Base-by-base conservation (phyloP, 1,140 invertebrate genomes). In the Thalassaphorura encarpata region DNA sequence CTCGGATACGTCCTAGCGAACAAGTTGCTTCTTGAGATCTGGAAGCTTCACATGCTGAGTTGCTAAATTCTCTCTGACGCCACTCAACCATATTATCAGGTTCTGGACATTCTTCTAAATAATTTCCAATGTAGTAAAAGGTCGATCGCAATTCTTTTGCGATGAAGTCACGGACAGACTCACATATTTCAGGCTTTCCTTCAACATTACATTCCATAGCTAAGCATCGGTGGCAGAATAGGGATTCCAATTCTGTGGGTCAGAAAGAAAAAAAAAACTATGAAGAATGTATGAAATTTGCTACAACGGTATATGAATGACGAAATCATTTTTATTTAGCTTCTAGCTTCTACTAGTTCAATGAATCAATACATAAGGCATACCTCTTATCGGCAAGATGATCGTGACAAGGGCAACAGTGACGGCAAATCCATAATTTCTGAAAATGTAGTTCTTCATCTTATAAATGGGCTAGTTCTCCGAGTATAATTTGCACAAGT, bases 151-250 rank as follows among this genome's bases (percentile, higher is more conserved):
- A 19, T 26, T 58, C 29, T 1, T 6, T 26, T n/a, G 29, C 24
- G 8, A 62, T 26, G 43, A 52, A 54, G 31, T 52, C 27, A 16
- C 56, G n/a, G 2, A 58, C 46, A 13, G 40, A 21, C 24, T 58
- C 40, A 40, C 60, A 62, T 15, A 39, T 27, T 24, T 18, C 19
- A n/a, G 36, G 18, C 2, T 57, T 43, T 8, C 2, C 8, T 19
- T 28, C 31, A 36, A n/a, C n/a, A 18, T 6, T 2, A 31, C 60
- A 62, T 27, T 55, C 52, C 21, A 62, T 26, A n/a, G 21, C 31
- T 0, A 62, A 27, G 24, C 60, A 62, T 33, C 51, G 47, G 43
- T 54, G 56, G 24, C 60, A 62, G 15, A 47, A 55, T 1, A 58
- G 52, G 13, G 45, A 26, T 2, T 47, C 27, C 2, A 55, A n/a